Evolutionary conservation across 2,797 vertebrate species (phyloP), one percentile per base, ranked within the genome.

Genomic region (Euphonia xanthogaster): DNA sequence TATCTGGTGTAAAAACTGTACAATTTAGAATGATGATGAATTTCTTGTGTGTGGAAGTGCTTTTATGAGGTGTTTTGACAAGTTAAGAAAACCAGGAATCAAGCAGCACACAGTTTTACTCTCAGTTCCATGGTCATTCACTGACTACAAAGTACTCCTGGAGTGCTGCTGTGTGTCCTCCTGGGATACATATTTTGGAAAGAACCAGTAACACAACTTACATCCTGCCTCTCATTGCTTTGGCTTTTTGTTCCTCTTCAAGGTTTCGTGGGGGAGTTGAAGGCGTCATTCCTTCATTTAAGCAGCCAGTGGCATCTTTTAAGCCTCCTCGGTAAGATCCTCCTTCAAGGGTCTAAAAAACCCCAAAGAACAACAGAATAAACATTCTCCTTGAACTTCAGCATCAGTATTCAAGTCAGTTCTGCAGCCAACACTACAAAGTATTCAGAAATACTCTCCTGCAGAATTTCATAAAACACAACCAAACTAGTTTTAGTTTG

Each of bases 201-300:
- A 58, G 54, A 82, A 82, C 4, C n/a, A 75, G 53, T 17, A 67
- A 66, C 19, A 58, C 12, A 85, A 97, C 99, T 99, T 98, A 99
- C 99, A 99, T 99, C 70, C 99, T 98, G 93, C 99, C 99, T 89
- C 99, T 98, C 97, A 99, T 98, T 23, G 99, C 99, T 98, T 99
- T 99, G 93, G 99, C 99, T 97, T 98, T 98, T 97, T 99, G 99
- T 82, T 99, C 99, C 96, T 99, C 98, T 96, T 99, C 99, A 20
- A 98, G 98, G 97, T 99, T 99, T 84, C 99, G 98, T 21, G 99
- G 98, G 88, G 98, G 98, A 55, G 98, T 98, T 2, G 98, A 98
- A 37, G 98, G 98, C 7, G 96, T 96, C 97, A 98, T 97, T 74
- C 97, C 98, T 93, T 98, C 98, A 88, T 97, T 98, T 86, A 98